Evolutionary conservation across 2,113 vertebrate genomes (phyloP).

Genomic region (Grantiella picta): DNA sequence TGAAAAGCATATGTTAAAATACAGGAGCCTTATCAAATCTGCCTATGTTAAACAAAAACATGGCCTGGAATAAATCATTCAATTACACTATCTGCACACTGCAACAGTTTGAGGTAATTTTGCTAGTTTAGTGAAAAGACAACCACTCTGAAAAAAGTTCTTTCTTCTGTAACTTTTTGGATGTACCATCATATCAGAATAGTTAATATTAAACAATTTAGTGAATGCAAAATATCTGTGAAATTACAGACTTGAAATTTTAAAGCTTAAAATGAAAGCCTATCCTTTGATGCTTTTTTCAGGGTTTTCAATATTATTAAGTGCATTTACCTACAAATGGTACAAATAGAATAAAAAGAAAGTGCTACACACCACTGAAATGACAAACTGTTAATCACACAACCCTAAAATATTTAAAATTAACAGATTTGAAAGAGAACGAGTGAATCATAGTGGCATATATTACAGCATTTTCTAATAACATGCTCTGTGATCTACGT

Average conservation of each 20-base stretch:
- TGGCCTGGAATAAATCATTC: background rate
- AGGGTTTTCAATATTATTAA: background rate
- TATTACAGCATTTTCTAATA: background rate
- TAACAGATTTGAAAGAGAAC: background rate
- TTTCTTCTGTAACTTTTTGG: background rate
- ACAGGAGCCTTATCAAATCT: background rate
- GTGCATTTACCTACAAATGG: background rate
- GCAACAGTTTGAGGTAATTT: background rate
- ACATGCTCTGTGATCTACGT: background rate
- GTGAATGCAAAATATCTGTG: background rate
- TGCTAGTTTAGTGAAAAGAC: background rate
- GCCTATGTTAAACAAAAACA: accelerated
- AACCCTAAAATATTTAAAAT: background rate
- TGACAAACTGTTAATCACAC: background rate
- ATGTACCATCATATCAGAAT: background rate
- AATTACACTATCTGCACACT: background rate
- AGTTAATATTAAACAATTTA: background rate
- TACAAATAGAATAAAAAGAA: background rate
- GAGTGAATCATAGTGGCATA: background rate
- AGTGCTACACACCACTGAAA: background rate
- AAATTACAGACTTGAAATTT: background rate
- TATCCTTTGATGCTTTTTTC: background rate
- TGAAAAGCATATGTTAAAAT: background rate
- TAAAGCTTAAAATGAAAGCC: background rate
- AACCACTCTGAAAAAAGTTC: background rate